phyloP scores from a whole-genome alignment of 2,113 vertebrate genomes.

The Platysteira castanea region DNA sequence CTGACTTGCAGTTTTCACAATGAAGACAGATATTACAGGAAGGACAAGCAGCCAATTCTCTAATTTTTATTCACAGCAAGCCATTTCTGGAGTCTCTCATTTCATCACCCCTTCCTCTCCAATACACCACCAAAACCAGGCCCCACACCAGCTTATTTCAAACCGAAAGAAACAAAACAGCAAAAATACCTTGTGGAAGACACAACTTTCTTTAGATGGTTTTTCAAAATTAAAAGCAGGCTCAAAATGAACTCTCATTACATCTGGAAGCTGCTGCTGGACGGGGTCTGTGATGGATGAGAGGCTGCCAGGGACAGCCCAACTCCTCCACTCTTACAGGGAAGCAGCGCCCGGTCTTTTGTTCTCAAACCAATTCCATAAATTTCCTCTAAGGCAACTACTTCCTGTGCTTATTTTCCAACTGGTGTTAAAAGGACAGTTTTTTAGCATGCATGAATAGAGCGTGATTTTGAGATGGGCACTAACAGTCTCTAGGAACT shows the following conservation, averaged over 20 bases:
- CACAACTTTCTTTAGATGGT: neutral
- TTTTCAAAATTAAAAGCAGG: neutral
- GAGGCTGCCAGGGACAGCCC: neutral
- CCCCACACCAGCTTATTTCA: neutral
- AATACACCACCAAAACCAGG: neutral
- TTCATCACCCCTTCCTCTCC: neutral
- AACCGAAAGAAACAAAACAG: neutral
- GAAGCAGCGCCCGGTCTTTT: neutral
- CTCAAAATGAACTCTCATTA: neutral
- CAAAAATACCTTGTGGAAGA: neutral
- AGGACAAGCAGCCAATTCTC: neutral
- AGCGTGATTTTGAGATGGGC: neutral
- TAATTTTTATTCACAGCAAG: neutral
- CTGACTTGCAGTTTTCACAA: neutral
- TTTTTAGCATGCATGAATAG: neutral
- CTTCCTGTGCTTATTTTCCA: neutral
- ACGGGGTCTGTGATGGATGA: accelerated
- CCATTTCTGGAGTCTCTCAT: neutral
- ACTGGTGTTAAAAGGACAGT: neutral
- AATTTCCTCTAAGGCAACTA: neutral
- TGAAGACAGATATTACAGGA: neutral
- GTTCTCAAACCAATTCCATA: neutral
- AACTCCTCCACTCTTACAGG: neutral
- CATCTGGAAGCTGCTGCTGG: neutral
- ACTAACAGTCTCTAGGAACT: neutral